These are phyloP conservation scores for Pherbina coryleti DNA, from an alignment of 2,888 invertebrate genomes.

Conservation along the genomic window DNA sequence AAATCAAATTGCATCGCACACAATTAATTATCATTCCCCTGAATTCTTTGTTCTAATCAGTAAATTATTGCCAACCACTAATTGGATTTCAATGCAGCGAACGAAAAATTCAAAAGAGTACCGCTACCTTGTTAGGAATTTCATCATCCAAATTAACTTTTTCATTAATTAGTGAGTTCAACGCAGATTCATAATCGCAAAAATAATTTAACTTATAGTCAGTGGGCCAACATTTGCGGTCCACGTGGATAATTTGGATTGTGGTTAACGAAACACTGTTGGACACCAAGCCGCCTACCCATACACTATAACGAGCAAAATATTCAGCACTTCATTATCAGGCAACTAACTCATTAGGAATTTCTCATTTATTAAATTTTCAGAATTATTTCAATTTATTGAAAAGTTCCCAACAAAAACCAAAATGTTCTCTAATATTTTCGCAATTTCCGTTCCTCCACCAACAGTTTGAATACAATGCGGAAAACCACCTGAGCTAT, in stretches of 20 bases:
- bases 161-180: too few relatives aligned
- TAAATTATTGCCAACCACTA: neutral
- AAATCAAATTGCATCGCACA: neutral
- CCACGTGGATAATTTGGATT: too few relatives aligned
- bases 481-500: slow-evolving; percentile 51
- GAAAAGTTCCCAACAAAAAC: neutral
- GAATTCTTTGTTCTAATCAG: neutral
- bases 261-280: too few relatives aligned
- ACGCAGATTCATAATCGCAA: too few relatives aligned
- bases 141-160: neutral
- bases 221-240: too few relatives aligned
- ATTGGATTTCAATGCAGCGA: neutral
- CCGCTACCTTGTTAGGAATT: neutral
- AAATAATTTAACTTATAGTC: too few relatives aligned
- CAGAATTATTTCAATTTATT: neutral
- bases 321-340: too few relatives aligned
- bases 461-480: slow-evolving; percentile 68
- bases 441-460: neutral
- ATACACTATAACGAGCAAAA: too few relatives aligned
- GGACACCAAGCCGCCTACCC: too few relatives aligned
- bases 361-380: neutral
- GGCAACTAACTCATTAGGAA: neutral
- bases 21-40: too few relatives aligned
- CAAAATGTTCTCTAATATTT: neutral
- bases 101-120: neutral